Evolutionary conservation across 92 coral and sea anemone genomes (phyloP), one percentile per base, ranked within the genome.

Genomic region (Scolanthus callimorphus): DNA sequence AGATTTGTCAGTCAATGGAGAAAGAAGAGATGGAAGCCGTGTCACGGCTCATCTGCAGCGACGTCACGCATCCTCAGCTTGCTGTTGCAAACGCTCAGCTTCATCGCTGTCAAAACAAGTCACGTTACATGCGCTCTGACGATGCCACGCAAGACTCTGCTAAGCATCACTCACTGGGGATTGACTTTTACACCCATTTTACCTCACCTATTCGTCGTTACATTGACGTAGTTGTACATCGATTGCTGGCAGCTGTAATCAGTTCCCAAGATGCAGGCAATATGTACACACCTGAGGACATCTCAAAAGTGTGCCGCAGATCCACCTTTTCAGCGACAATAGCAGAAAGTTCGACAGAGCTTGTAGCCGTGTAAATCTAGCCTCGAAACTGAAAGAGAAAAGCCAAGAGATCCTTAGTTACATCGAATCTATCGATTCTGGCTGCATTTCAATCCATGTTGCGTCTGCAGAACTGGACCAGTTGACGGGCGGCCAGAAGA

Each of bases 121-220:
- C 84, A 21, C 70, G 57, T 19, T 92, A 81, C 73, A 71, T 75
- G 55, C 77, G 84, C 54, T 71, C 90, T 11, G 86, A 77, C 3
- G 90, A 77, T 9, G 55, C 47, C 1, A 39, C 74, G 0, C 24
- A 59, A 4, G 57, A 39, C 13, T 62, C 60, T 24, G 59, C 62
- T 19, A 28, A 24, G 30, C 90, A 82, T 55, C 65, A 71, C 59
- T 70, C 82, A 9, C 70, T 91, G 31, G 71, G 68, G 22, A 39
- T 88, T 2, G 67, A 55, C 27, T 47, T 49, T 4, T 91, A 91
- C 30, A 78, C 87, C 20, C 97, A 83, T 44, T 91, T 91, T 27
- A 91, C 96, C 15, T 91, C 97, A 29, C 97, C 97, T 23, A 91
- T 87, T 54, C 75, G 97, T 27, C 96, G 97, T 8, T 91, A 91